Base-by-base conservation (phyloP, 1,140 invertebrate genomes). In the Phymastichus coffea region DNA sequence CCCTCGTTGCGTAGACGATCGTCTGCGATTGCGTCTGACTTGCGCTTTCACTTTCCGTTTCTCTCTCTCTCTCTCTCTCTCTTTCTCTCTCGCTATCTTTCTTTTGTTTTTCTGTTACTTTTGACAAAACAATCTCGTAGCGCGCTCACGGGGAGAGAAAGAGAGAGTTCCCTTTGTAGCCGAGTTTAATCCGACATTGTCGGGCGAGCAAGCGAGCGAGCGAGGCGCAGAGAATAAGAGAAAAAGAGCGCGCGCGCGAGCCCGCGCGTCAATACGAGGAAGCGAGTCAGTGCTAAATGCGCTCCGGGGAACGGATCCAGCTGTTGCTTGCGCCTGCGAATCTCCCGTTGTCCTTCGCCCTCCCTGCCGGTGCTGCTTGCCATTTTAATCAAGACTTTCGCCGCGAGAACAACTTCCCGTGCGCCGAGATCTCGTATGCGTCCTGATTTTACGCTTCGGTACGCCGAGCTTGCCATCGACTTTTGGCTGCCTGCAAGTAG, bases 271-370 rank as follows among this genome's bases (percentile, higher is more conserved):
- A 33, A 12, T 17, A 40, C 38, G 26, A 65, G 48, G 28, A 33
- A 33, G 28, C 28, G 28, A 6, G 28, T 33, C 28, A 33, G 28
- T 33, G 74, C 72, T 73, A 79, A 80, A 79, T 79, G 77, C 69
- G 76, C 78, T 79, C 70, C 70, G 72, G 78, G 78, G 78, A 80
- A 79, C 75, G 58, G 71, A 78, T 78, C 76, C 78, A 80, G 78
- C 77, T 80, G 78, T 80, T 80, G 78, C 74, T 73, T 69, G 64
- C 70, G 64, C 65, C 61, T 64, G 61, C 67, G 66, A 70, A 40
- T 59, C 56, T 33, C 33, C 14, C 20, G 6, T 22, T 23, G 20
- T 40, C 28, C 14, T n/a, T 52, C 38, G 19, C 38, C 28, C 44
- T 14, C 14, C 10, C 8, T 28, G 66, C 65, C 61, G 41, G 66